These are phyloP conservation scores for Sprattus sprattus DNA, from an alignment of 2,113 vertebrate species.

Conservation along the genomic window DNA sequence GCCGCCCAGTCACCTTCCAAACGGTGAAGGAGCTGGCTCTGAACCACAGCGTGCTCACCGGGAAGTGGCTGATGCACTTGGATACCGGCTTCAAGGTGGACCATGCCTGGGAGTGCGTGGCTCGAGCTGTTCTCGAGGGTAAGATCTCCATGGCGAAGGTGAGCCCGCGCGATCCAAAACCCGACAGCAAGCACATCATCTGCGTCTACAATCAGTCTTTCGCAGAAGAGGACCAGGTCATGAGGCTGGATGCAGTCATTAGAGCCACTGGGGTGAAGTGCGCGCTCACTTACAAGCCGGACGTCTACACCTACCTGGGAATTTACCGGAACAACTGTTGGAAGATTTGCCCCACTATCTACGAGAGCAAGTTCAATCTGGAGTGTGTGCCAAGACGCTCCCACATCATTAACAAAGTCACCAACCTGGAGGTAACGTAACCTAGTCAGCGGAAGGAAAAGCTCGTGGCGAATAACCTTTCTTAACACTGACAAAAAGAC, in stretches of 20 bases:
- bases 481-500: not conserved
- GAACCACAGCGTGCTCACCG: slow-evolving; percentile 77
- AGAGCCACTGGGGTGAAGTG: slow-evolving; percentile 83
- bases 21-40: slow-evolving; percentile 82
- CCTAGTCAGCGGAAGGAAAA: not conserved
- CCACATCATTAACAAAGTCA: slow-evolving; percentile 79
- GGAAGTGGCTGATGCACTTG: slow-evolving; percentile 89
- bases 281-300: slow-evolving; percentile 82
- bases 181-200: slow-evolving; percentile 78
- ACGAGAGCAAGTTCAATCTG: slow-evolving; percentile 86
- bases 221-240: slow-evolving; percentile 79
- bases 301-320: slow-evolving; percentile 86
- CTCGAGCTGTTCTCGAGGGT: slow-evolving; percentile 77
- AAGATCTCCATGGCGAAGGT: slow-evolving; percentile 77
- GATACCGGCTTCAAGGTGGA: slow-evolving; percentile 87
- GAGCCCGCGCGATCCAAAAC: slow-evolving; percentile 71
- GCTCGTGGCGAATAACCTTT: not conserved
- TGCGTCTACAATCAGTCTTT: slow-evolving; percentile 85
- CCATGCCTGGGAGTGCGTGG: slow-evolving; percentile 84
- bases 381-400: slow-evolving; percentile 82
- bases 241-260: slow-evolving; percentile 76
- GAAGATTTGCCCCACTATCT: slow-evolving; percentile 88
- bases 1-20: slow-evolving; percentile 73
- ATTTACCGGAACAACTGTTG: slow-evolving; percentile 88
- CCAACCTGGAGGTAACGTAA: slow-evolving; percentile 78